phyloP scores from a whole-genome alignment of 2,113 vertebrate genomes.

The Glaucidium brasilianum region DNA sequence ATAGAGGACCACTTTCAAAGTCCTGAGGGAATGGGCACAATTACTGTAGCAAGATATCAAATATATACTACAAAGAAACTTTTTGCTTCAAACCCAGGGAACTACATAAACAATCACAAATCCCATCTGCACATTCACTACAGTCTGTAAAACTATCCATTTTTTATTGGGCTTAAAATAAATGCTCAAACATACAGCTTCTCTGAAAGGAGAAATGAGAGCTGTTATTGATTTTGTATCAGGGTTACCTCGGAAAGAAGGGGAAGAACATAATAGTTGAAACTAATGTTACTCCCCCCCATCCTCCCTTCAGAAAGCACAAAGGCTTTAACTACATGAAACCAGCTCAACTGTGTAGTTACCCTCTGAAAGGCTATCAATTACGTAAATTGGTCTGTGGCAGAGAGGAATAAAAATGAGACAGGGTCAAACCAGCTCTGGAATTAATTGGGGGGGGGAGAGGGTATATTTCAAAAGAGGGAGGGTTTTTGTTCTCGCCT shows the following conservation, averaged over 20 bases:
- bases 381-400: neutral
- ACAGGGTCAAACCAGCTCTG: neutral
- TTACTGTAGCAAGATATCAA: neutral
- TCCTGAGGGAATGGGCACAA: neutral
- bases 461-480: neutral
- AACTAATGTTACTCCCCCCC: neutral
- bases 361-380: conserved; percentile 1
- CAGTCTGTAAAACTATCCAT: neutral
- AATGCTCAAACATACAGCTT: neutral
- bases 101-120: neutral
- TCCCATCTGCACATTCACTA: neutral
- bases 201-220: neutral
- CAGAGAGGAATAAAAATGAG: neutral
- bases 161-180: conserved; percentile 6
- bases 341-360: neutral
- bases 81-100: neutral
- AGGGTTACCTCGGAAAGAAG: neutral
- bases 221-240: conserved; percentile 30
- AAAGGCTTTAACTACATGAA: conserved; percentile 6
- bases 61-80: neutral
- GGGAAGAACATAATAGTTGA: neutral
- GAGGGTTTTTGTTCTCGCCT: neutral
- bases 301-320: neutral
- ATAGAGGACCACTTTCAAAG: neutral
- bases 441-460: neutral